Conservation (phyloP, 1,140 invertebrate species). For the Brachionus manjavacas region DNA sequence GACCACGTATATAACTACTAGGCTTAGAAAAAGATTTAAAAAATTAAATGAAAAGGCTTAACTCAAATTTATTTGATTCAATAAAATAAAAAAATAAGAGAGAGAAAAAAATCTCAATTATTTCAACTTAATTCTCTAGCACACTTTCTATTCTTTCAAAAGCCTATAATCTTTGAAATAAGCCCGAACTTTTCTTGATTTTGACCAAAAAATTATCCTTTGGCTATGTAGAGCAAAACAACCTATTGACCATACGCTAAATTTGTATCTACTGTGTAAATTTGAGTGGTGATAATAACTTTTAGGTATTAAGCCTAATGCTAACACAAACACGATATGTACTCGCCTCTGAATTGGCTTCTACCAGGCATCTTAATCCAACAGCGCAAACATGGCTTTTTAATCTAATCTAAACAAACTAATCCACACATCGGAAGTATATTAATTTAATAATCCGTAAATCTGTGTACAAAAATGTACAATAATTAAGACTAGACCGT, state of each 20-base stretch:
- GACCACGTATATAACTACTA: background rate
- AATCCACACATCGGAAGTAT: background rate
- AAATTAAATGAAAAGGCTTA: constrained; percentile 2
- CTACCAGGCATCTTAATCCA: background rate
- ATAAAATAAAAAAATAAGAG: background rate
- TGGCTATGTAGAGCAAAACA: background rate
- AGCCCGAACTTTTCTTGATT: background rate
- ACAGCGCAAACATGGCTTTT: constrained; percentile 19
- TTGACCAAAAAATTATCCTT: background rate
- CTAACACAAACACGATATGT: background rate
- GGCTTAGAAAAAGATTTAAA: constrained; percentile 25
- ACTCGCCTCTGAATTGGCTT: constrained; percentile 1
- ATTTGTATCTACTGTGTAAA: constrained; percentile 32
- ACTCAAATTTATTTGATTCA: background rate
- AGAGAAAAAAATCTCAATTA: constrained; percentile 25
- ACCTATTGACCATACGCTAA: constrained; percentile 5
- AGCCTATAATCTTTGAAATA: constrained; percentile 26
- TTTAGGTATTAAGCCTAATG: background rate
- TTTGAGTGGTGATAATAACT: constrained; percentile 21
- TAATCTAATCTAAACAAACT: constrained; percentile 7
- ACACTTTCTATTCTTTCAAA: constrained; percentile 11
- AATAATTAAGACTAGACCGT: background rate
- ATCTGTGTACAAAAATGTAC: background rate
- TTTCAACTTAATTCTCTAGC: constrained; percentile 34
- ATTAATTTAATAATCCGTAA: constrained; percentile 26